Evolutionary conservation across 2,113 vertebrate species (phyloP).

Genomic region (Hucho hucho): DNA sequence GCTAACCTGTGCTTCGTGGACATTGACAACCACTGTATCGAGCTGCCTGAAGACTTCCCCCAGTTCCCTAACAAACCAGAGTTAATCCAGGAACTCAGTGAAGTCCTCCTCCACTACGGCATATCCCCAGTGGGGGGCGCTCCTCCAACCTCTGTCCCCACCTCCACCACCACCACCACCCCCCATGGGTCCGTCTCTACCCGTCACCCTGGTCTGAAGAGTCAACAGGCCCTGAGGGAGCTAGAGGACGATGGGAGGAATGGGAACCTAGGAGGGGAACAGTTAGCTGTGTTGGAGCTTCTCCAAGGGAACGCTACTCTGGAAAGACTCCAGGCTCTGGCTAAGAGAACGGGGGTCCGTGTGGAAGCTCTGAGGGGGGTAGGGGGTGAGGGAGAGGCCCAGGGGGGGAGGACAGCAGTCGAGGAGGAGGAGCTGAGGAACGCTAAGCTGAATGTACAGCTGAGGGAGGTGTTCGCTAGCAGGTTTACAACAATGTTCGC

Average conservation of each 20-base stretch:
- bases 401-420: conserved; percentile 55
- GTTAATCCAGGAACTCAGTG: conserved; percentile 86
- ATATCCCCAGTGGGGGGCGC: conserved; percentile 75
- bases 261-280: conserved; percentile 78
- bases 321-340: conserved; percentile 84
- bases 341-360: conserved; percentile 82
- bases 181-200: conserved; percentile 71
- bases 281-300: conserved; percentile 80
- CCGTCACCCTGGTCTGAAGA: conserved; percentile 72
- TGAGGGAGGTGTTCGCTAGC: conserved; percentile 88
- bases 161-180: conserved; percentile 69
- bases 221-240: conserved; percentile 74
- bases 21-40: conserved; percentile 88
- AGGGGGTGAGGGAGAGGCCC: conserved; percentile 51
- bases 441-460: conserved; percentile 83
- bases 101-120: conserved; percentile 82
- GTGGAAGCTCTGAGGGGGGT: conserved; percentile 69
- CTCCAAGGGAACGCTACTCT: conserved; percentile 85
- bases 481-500: conserved; percentile 89
- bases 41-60: conserved; percentile 90
- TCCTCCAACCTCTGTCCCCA: conserved; percentile 72
- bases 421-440: conserved; percentile 82
- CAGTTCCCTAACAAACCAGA: conserved; percentile 88
- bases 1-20: conserved; percentile 94
- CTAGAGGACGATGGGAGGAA: conserved; percentile 85